Conservation (phyloP, 2,888 invertebrate species). For the Julus scanicus region DNA sequence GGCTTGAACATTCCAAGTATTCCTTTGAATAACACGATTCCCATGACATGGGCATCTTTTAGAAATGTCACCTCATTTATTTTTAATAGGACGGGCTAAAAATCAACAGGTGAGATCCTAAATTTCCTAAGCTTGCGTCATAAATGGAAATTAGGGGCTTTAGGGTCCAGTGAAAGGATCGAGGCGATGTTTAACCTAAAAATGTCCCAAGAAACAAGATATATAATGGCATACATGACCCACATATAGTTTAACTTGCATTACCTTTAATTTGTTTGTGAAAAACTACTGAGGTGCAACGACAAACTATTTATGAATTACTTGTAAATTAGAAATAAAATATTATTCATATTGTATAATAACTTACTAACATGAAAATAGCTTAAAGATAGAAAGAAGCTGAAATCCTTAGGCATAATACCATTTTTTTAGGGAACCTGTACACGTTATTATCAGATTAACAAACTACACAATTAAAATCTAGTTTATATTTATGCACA, state of each 20-base stretch:
- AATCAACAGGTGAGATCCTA: conserved; percentile 30
- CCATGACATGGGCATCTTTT: conserved; percentile 22
- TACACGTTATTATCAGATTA: neutral
- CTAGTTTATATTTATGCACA: neutral
- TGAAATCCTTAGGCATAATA: neutral
- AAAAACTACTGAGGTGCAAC: neutral
- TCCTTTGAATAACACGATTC: neutral
- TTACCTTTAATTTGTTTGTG: neutral
- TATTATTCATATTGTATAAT: neutral
- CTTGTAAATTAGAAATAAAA: neutral
- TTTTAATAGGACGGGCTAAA: conserved; percentile 36
- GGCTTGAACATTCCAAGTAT: neutral
- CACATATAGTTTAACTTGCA: conserved; percentile 15
- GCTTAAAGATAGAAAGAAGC: neutral
- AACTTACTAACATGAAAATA: neutral
- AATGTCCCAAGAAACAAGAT: conserved; percentile 8
- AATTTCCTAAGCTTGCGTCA: neutral
- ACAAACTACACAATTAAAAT: neutral
- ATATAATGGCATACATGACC: neutral
- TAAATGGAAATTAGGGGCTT: conserved; percentile 25
- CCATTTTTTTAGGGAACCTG: neutral
- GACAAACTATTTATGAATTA: neutral
- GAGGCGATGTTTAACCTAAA: conserved; percentile 22
- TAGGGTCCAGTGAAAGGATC: conserved; percentile 18
- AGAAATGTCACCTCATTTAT: conserved; percentile 12